Percentiles rank a stretch among this genome's conserved stretches.
Conservation (phyloP, 2,797 vertebrate genomes). For the Muscicapa striata region DNA sequence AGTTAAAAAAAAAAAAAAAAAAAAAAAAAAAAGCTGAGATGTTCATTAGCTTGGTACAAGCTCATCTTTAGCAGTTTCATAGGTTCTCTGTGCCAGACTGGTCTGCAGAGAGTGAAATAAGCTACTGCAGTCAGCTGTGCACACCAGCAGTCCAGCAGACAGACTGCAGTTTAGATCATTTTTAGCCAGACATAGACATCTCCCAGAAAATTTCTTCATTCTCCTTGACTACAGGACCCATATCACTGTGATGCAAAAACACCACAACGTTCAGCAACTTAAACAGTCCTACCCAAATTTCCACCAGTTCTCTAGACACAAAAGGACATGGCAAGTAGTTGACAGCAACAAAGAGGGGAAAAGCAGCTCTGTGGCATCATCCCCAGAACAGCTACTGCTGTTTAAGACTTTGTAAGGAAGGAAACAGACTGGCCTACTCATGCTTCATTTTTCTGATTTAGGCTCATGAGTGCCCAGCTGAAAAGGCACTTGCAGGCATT, state of each 20-base stretch:
- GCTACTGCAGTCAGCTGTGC: slow-evolving; percentile 16
- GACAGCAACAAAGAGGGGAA: neutral
- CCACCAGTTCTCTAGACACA: neutral
- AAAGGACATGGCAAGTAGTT: neutral
- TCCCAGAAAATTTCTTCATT: neutral
- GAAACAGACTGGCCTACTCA: neutral
- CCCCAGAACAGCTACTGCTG: neutral
- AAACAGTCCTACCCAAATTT: neutral
- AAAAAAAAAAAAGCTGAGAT: neutral
- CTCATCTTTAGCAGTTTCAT: neutral
- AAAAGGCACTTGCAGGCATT: neutral
- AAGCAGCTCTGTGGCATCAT: neutral
- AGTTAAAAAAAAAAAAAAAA: neutral
- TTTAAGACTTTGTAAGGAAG: neutral
- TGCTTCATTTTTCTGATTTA: neutral
- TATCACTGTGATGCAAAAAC: neutral
- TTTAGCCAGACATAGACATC: neutral
- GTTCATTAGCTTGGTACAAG: neutral
- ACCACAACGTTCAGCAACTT: neutral
- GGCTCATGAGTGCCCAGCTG: neutral
- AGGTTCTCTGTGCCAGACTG: neutral
- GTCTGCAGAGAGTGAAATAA: slow-evolving; percentile 20
- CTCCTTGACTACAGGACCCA: neutral
- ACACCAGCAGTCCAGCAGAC: slow-evolving; percentile 19
- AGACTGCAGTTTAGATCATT: slow-evolving; percentile 22